Conservation (phyloP, 2,113 vertebrate genomes). For the Notarius lentiginosus region DNA sequence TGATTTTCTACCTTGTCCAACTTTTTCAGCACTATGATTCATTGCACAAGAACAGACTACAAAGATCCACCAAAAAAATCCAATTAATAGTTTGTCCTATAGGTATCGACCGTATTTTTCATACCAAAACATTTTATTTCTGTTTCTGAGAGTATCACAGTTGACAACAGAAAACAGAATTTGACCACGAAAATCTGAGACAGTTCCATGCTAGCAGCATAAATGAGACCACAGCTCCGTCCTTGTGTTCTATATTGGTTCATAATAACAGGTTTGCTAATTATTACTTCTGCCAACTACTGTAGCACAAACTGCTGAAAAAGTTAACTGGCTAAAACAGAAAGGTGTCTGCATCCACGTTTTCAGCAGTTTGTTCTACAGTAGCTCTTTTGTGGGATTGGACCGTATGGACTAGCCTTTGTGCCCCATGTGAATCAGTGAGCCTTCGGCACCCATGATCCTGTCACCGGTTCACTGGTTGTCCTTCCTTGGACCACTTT, state of each 20-base stretch:
- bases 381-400: too few species aligned
- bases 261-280: background rate
- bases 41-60: background rate
- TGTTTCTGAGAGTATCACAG: background rate
- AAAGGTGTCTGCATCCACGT: too few species aligned
- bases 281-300: too few species aligned
- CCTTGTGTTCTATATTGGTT: background rate
- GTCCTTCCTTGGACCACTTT: too few species aligned
- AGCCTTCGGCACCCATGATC: too few species aligned
- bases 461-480: too few species aligned
- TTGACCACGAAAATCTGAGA: background rate
- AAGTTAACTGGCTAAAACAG: too few species aligned
- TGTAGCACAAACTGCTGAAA: too few species aligned
- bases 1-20: background rate
- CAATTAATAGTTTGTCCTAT: background rate
- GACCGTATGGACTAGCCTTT: too few species aligned
- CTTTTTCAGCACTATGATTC: slow-evolving; percentile 1
- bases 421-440: too few species aligned
- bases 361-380: too few species aligned
- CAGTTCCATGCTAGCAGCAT: background rate
- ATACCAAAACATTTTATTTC: background rate
- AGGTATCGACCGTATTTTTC: background rate
- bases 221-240: background rate
- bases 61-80: background rate
- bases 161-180: background rate